phyloP scores from a whole-genome alignment of 2,888 invertebrate genomes.

The Drosophila infuscata region DNA sequence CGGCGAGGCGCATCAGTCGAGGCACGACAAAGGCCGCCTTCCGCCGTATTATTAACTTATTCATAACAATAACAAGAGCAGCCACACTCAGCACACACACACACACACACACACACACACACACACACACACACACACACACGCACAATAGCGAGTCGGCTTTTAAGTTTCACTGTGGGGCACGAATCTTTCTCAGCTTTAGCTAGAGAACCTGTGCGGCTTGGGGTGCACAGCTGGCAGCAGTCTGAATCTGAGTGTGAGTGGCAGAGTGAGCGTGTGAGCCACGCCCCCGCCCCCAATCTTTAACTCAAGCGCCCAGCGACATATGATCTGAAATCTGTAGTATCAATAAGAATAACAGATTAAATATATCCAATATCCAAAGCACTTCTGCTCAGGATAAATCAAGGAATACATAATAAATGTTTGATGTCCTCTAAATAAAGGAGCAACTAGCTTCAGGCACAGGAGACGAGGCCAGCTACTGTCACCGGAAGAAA shows the following conservation, averaged over 20 bases:
- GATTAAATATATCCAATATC: too few species aligned
- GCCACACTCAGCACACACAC: slow-evolving; percentile 10
- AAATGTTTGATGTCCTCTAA: not conserved
- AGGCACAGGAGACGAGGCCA: not conserved
- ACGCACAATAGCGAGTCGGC: not conserved
- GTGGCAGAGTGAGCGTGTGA: not conserved
- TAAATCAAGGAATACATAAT: not conserved
- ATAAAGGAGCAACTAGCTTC: not conserved
- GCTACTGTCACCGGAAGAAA: not conserved
- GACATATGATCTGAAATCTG: not conserved
- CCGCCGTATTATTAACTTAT: slow-evolving; percentile 86
- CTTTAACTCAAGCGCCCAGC: not conserved
- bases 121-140: not conserved
- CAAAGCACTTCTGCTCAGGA: not conserved
- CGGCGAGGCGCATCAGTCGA: slow-evolving; percentile 48
- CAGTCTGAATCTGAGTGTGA: not conserved
- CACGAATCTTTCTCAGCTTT: not conserved
- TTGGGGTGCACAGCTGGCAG: not conserved
- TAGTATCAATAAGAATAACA: not conserved
- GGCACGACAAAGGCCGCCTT: slow-evolving; percentile 83
- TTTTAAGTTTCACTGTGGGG: slow-evolving; percentile 6
- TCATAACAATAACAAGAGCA: slow-evolving; percentile 84
- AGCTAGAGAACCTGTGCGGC: slow-evolving; percentile 1
- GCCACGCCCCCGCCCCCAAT: slow-evolving; percentile 16
- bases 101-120: too few species aligned